phyloP scores from a whole-genome alignment of 2,113 vertebrate genomes.

The Pandion haliaetus region DNA sequence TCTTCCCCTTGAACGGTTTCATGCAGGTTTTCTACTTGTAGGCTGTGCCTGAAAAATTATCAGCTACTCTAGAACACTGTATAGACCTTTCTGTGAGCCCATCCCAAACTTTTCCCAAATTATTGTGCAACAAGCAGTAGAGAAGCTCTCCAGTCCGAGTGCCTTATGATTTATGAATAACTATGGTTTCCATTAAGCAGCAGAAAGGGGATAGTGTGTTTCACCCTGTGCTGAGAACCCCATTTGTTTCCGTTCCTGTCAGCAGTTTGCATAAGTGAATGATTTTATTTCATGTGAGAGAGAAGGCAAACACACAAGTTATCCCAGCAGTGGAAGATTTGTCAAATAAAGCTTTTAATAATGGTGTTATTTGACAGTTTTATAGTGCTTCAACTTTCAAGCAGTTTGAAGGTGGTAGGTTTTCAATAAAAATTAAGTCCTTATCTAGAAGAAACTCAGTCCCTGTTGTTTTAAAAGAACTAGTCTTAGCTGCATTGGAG shows the following conservation, averaged over 20 bases:
- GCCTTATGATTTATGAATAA: conserved; percentile 65
- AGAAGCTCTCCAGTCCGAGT: neutral
- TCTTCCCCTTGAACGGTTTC: neutral
- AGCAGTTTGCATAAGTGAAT: conserved; percentile 80
- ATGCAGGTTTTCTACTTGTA: neutral
- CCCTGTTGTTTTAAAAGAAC: conserved; percentile 76
- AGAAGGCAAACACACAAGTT: conserved; percentile 72
- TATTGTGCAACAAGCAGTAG: neutral
- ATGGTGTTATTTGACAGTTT: conserved; percentile 78
- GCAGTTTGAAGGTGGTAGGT: conserved; percentile 80
- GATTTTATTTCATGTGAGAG: conserved; percentile 76
- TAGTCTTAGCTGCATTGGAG: conserved; percentile 67
- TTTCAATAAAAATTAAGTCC: conserved; percentile 83
- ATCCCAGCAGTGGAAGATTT: conserved; percentile 75
- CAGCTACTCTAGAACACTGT: neutral
- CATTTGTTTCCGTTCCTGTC: conserved; percentile 76
- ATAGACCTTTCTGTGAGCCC: neutral
- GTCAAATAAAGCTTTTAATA: conserved; percentile 83
- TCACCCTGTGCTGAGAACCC: conserved; percentile 65
- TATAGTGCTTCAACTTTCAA: conserved; percentile 75
- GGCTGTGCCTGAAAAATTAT: neutral
- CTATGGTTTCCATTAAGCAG: conserved; percentile 58
- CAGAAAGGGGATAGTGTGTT: conserved; percentile 57
- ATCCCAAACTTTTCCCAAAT: neutral
- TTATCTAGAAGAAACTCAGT: conserved; percentile 75